Evolutionary conservation across 2,797 vertebrate genomes (phyloP).

Genomic region (Falco peregrinus): DNA sequence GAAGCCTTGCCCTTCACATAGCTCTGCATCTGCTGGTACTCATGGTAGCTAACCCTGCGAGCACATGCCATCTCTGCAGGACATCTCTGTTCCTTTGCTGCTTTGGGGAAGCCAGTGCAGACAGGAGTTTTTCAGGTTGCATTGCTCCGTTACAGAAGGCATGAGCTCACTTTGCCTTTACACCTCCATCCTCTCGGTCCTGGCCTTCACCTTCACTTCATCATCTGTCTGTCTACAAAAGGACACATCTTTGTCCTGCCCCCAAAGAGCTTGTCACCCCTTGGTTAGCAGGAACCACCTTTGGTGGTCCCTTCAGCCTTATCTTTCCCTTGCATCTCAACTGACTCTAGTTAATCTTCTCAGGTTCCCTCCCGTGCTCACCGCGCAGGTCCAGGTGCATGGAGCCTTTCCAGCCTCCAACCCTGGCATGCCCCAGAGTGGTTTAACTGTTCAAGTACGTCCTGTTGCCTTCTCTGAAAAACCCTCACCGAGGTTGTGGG

Average conservation of each 20-base stretch:
- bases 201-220: not conserved
- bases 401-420: not conserved
- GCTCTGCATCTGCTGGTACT: not conserved
- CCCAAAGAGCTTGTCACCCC: not conserved
- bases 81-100: not conserved
- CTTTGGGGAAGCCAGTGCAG: fast-evolving
- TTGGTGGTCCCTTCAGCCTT: not conserved
- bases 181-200: not conserved
- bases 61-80: not conserved
- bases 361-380: not conserved
- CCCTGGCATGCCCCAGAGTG: not conserved
- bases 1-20: not conserved
- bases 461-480: not conserved
- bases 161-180: not conserved
- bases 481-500: not conserved
- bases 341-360: conserved; percentile 15
- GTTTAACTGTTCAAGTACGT: conserved; percentile 52
- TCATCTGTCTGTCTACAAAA: not conserved
- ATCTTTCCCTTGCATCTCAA: conserved; percentile 52
- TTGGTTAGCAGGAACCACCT: not conserved
- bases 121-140: not conserved
- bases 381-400: conserved; percentile 42
- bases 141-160: not conserved
- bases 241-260: not conserved
- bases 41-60: not conserved